Evolutionary conservation across 2,888 invertebrate species (phyloP).

Genomic region (Hirtodrosophila alboralis): DNA sequence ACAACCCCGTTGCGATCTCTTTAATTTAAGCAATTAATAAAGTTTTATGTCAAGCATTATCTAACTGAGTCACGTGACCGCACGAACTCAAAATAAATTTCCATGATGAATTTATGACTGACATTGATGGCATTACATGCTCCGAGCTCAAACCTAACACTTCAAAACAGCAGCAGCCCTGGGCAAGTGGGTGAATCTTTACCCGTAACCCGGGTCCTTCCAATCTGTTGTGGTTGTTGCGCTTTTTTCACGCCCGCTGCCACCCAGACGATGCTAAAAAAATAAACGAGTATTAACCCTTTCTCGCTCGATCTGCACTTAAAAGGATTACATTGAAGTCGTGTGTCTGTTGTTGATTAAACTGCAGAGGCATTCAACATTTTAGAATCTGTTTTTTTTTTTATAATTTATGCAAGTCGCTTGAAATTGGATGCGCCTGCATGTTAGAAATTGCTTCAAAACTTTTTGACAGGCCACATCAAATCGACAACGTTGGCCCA

Average conservation of each 20-base stretch:
- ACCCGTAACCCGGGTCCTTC: background rate
- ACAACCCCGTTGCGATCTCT: conserved; percentile 44
- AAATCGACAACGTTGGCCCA: conserved; percentile 22
- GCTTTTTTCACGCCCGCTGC: conserved; percentile 74
- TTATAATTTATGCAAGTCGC: conserved; percentile 74
- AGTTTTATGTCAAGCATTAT: conserved; percentile 69
- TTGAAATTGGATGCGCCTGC: conserved; percentile 71
- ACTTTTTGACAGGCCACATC: conserved; percentile 38
- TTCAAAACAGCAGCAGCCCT: conserved; percentile 56
- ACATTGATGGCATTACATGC: conserved; percentile 67
- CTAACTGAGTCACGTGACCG: conserved; percentile 76
- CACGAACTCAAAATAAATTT: conserved; percentile 77
- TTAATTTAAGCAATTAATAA: conserved; percentile 78
- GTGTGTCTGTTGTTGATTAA: conserved; percentile 75
- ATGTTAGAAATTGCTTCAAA: conserved; percentile 55
- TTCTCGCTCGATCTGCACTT: conserved; percentile 58
- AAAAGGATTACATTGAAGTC: conserved; percentile 64
- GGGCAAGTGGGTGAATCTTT: conserved; percentile 39
- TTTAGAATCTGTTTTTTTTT: conserved; percentile 28
- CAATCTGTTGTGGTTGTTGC: conserved; percentile 56
- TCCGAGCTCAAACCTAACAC: conserved; percentile 31
- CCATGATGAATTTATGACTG: conserved; percentile 80
- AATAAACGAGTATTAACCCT: conserved; percentile 58
- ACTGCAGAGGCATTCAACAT: conserved; percentile 48
- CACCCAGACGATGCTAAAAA: conserved; percentile 1